Base-by-base conservation (phyloP, 2,113 vertebrate species). In the Emydura subglobosa region DNA sequence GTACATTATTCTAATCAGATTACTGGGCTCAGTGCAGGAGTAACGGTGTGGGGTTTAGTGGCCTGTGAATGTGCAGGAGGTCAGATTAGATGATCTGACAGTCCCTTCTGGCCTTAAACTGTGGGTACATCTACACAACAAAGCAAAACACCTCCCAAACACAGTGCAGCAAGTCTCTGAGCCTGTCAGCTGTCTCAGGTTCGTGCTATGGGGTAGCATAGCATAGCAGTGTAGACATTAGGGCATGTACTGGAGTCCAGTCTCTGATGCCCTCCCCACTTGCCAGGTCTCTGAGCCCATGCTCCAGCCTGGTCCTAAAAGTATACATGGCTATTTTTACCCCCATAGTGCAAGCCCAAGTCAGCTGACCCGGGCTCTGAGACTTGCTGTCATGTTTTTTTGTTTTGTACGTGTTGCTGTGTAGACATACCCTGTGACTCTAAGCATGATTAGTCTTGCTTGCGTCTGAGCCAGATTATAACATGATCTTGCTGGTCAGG, bases 401-500 rank as follows among this genome's bases (percentile, higher is more conserved):
- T 31, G 27, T 59, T 31, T 6, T 22, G 21, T 25, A 7, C n/a
- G 31, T 68, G 17, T 21, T n/a, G 65, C 17, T n/a, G 34, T 68
- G 34, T 68, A 9, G 65, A 19, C 19, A 34, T 68, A 68, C 65
- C 8, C 17, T n/a, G 2, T 21, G 34, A 19, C 17, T 19, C 12
- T 44, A 74, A 44, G 42, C 39, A 10, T 47, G 11, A 76, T 76
- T 76, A 39, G 27, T 24, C n/a, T 74, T 14, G 29, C 3, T 92
- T 59, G 7, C 82, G 12, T 42, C 29, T 92, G 72, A 85, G 88
- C 27, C 61, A 14, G 31, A 4, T 78, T 86, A 2, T 78, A 79
- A 10, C 2, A 1, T 10, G 3, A 76, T 14, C 1, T 0, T 34
- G 4, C 34, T 90, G 79, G 4, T 27, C 50, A 47, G 61, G 16